Percentiles rank a stretch among this genome's conserved stretches.
phyloP scores from a whole-genome alignment of 1,140 invertebrate genomes.

The Himalopsyche phryganea region DNA sequence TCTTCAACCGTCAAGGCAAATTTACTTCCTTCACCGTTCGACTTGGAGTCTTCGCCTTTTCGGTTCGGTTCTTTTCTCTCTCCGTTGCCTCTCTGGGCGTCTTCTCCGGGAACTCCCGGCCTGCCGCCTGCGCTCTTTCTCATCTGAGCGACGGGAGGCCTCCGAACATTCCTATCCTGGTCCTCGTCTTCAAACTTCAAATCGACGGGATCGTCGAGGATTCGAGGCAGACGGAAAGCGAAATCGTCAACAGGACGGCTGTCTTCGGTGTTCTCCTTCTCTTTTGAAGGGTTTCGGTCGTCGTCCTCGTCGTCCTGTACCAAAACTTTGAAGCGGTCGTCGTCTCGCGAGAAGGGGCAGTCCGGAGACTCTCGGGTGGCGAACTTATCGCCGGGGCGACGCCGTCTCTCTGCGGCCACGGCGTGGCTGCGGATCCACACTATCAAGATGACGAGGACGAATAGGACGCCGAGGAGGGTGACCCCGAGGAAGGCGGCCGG shows the following conservation, averaged over 20 bases:
- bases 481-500: constrained; percentile 18
- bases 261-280: neutral
- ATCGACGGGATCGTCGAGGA: constrained; percentile 13
- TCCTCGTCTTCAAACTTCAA: constrained; percentile 2
- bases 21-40: neutral
- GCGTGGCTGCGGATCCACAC: constrained; percentile 23
- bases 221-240: constrained; percentile 21
- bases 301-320: constrained; percentile 10
- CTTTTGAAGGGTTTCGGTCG: neutral
- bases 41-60: too few relatives aligned
- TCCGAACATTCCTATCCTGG: constrained; percentile 14
- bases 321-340: constrained; percentile 13
- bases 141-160: constrained; percentile 8
- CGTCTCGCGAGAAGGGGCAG: neutral
- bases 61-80: neutral
- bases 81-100: too few relatives aligned
- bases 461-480: constrained; percentile 16
- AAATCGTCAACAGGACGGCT: constrained; percentile 19
- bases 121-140: constrained; percentile 12
- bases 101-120: too few relatives aligned
- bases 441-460: constrained; percentile 26
- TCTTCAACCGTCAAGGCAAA: neutral
- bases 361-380: neutral
- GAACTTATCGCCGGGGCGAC: constrained; percentile 5
- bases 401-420: neutral